Evolutionary conservation across 2,797 vertebrate species (phyloP).

Genomic region (Phaenicophaeus curvirostris): DNA sequence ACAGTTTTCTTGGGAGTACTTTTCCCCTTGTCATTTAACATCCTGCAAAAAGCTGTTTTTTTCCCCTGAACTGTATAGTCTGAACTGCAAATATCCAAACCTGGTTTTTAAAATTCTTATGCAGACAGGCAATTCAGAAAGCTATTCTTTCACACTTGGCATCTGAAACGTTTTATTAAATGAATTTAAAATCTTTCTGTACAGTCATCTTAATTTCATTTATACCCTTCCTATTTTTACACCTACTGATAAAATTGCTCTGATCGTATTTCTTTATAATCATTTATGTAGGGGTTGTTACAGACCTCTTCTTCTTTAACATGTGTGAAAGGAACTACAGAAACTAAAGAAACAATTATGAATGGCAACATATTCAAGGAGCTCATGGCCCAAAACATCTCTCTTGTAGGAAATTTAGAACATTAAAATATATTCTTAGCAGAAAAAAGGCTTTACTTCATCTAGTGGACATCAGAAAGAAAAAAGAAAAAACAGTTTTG

Average conservation of each 20-base stretch:
- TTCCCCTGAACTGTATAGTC: background rate
- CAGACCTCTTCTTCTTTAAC: background rate
- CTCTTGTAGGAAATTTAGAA: background rate
- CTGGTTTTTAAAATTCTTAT: background rate
- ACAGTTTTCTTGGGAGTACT: background rate
- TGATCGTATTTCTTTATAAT: background rate
- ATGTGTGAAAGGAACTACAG: background rate
- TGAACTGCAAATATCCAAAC: background rate
- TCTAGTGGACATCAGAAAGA: background rate
- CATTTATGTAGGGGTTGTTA: background rate
- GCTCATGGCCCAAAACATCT: background rate
- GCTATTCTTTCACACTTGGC: background rate
- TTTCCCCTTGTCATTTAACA: background rate
- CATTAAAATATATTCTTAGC: background rate
- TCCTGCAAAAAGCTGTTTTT: background rate
- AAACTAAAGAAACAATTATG: background rate
- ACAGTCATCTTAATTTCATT: background rate
- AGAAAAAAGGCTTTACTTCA: background rate
- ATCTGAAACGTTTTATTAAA: background rate
- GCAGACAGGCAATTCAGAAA: background rate
- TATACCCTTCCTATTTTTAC: background rate
- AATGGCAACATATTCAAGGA: background rate
- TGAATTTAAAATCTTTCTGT: background rate
- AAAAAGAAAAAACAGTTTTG: background rate
- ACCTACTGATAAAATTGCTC: background rate